A percentile compares a stretch with the other conserved stretches of the same genome.
phyloP scores from a whole-genome alignment of 2,888 invertebrate genomes.

The Eilema sororculum region DNA sequence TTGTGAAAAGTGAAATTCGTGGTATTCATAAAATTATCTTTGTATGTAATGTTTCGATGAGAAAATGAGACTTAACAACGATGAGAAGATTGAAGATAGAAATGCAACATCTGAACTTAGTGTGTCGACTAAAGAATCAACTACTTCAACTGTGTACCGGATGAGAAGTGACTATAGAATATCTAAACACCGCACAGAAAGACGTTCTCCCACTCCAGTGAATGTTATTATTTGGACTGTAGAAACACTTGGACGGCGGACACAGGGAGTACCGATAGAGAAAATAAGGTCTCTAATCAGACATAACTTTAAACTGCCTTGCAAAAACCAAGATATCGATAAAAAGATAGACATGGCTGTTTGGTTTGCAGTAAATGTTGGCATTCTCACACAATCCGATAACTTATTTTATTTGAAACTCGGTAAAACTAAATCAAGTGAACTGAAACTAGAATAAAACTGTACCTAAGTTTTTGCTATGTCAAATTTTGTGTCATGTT shows the following conservation, averaged over 20 bases:
- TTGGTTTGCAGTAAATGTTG: constrained; percentile 62
- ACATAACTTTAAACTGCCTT: constrained; percentile 62
- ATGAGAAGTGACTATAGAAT: constrained; percentile 56
- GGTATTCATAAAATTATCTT: constrained; percentile 12
- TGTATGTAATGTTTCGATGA: neutral
- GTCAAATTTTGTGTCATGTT: constrained; percentile 11
- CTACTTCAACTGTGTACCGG: constrained; percentile 53
- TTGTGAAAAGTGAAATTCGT: constrained; percentile 12
- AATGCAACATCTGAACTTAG: constrained; percentile 26
- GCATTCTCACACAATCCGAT: constrained; percentile 58
- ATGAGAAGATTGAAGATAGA: constrained; percentile 8
- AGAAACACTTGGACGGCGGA: constrained; percentile 59
- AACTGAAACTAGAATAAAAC: constrained; percentile 8
- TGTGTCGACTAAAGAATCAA: constrained; percentile 51
- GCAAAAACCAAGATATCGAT: constrained; percentile 57
- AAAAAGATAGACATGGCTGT: constrained; percentile 63
- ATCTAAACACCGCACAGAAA: constrained; percentile 50
- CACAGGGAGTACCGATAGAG: constrained; percentile 57
- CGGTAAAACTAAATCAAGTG: constrained; percentile 10
- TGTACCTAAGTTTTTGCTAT: neutral
- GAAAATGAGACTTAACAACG: constrained; percentile 13
- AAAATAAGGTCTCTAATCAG: constrained; percentile 62
- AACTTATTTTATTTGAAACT: constrained; percentile 58
- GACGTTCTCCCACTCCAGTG: constrained; percentile 56
- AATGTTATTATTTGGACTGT: constrained; percentile 71